A percentile compares a stretch with the other conserved stretches of the same genome.
Conservation (phyloP, 1,140 invertebrate species). For the Bombus confusus region DNA sequence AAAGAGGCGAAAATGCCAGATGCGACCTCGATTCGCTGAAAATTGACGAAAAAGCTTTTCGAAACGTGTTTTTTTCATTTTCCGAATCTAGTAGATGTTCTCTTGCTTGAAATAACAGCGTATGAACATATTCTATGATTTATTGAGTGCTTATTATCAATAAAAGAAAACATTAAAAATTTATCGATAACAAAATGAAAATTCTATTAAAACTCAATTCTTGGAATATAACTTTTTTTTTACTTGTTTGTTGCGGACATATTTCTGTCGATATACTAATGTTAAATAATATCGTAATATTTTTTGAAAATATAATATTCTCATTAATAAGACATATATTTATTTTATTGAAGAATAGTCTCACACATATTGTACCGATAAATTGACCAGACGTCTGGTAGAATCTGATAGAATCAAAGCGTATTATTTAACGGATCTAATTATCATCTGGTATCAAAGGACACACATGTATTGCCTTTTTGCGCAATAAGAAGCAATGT, state of each 20-base stretch:
- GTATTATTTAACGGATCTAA: background rate
- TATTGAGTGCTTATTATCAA: too few relatives aligned
- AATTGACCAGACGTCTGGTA: background rate
- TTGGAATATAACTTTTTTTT: background rate
- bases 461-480: background rate
- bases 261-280: too few relatives aligned
- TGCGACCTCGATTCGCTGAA: slow-evolving; percentile 46
- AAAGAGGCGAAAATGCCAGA: slow-evolving; percentile 51
- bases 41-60: slow-evolving; percentile 42
- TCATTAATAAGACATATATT: too few relatives aligned
- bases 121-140: background rate
- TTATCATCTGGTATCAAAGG: too few relatives aligned
- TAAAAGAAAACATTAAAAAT: background rate
- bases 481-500: background rate
- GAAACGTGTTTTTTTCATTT: background rate
- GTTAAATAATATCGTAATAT: too few relatives aligned
- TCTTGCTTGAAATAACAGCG: background rate
- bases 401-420: background rate
- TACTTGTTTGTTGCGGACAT: too few relatives aligned
- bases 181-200: background rate
- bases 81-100: background rate
- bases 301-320: too few relatives aligned
- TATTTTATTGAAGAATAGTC: background rate
- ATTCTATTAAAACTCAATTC: background rate
- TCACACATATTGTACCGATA: background rate